These are phyloP conservation scores for Dasypus novemcinctus DNA, from an alignment of 2,113 vertebrate species.

Conservation along the genomic window DNA sequence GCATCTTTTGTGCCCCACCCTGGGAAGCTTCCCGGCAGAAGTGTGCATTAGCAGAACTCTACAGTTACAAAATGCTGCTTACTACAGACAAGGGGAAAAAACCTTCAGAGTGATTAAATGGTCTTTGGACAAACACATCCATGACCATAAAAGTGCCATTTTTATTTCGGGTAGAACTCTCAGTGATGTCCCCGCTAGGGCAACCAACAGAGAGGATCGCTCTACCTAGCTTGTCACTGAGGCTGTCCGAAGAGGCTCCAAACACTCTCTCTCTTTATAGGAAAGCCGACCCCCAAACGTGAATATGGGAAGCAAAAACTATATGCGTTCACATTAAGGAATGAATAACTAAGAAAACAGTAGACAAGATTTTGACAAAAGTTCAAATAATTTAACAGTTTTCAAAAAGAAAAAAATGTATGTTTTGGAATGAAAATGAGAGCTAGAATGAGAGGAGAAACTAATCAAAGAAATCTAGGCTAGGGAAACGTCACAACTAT, in stretches of 20 bases:
- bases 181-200: conserved; percentile 20
- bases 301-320: background rate
- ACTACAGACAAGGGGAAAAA: conserved; percentile 70
- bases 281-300: background rate
- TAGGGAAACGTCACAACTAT: background rate
- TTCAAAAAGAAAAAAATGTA: background rate
- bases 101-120: conserved; percentile 82
- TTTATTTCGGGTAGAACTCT: conserved; percentile 66
- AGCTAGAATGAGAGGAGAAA: background rate
- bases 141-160: conserved; percentile 73
- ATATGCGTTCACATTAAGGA: background rate
- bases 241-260: background rate
- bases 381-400: background rate
- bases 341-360: background rate
- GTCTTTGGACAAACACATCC: conserved; percentile 80
- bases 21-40: conserved; percentile 85
- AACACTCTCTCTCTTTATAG: background rate
- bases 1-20: conserved; percentile 83
- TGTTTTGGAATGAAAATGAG: conserved; percentile 18
- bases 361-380: background rate
- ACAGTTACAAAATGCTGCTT: conserved; percentile 79
- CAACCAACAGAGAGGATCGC: conserved; percentile 18
- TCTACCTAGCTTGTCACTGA: background rate
- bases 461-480: background rate
- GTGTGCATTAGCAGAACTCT: conserved; percentile 85